Percentiles rank a stretch among this genome's conserved stretches.
Conservation (phyloP, 2,888 invertebrate genomes). For the Cylloceria caligata region DNA sequence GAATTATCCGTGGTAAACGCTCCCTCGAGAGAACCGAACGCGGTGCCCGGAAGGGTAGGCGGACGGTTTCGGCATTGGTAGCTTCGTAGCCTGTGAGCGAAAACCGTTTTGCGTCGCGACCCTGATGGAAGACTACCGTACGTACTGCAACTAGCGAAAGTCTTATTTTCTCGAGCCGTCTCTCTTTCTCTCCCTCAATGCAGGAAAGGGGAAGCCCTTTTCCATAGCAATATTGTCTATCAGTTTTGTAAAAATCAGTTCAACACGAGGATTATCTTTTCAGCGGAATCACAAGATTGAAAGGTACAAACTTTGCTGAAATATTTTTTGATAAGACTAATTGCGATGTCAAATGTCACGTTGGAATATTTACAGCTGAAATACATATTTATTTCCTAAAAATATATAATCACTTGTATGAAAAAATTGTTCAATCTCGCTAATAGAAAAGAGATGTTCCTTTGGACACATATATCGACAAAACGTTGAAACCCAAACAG, state of each 20-base stretch:
- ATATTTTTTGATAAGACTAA: too few relatives aligned
- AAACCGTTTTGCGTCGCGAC: constrained; percentile 47
- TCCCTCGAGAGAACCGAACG: constrained; percentile 77
- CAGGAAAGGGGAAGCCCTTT: background rate
- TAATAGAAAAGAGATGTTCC: constrained; percentile 81
- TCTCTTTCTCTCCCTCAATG: background rate
- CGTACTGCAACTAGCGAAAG: constrained; percentile 17
- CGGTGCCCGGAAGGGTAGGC: constrained; percentile 60
- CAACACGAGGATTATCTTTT: background rate
- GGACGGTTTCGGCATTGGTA: constrained; percentile 24
- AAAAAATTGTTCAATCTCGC: constrained; percentile 77
- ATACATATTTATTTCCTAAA: background rate
- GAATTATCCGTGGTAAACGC: constrained; percentile 84
- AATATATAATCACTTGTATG: constrained; percentile 6
- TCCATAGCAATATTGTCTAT: constrained; percentile 37
- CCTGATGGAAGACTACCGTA: constrained; percentile 31
- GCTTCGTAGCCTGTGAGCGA: constrained; percentile 17
- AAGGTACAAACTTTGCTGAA: background rate
- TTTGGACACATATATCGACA: constrained; percentile 48
- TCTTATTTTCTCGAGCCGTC: constrained; percentile 34
- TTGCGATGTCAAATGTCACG: too few relatives aligned
- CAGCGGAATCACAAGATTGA: background rate
- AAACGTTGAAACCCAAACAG: constrained; percentile 64
- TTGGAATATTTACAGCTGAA: background rate
- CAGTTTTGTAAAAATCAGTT: constrained; percentile 22